Evolutionary conservation across 2,797 vertebrate species (phyloP).

Genomic region (Masticophis lateralis): DNA sequence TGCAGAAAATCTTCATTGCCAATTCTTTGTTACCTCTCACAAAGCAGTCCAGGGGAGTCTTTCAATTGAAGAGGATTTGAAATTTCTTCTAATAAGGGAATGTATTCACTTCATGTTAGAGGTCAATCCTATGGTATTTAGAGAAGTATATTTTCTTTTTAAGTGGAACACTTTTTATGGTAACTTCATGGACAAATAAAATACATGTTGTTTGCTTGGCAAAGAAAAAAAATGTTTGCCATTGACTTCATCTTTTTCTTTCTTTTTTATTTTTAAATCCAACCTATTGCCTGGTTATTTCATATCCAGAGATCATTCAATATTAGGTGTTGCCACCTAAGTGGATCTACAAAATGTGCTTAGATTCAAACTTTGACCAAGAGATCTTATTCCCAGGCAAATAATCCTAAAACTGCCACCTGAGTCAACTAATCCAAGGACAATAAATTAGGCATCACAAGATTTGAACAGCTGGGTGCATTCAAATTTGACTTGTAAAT

Average conservation of each 20-base stretch:
- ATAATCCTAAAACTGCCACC: background rate
- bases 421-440: background rate
- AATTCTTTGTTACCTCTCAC: conserved; percentile 4
- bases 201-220: background rate
- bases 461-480: background rate
- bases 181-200: background rate
- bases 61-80: background rate
- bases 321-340: background rate
- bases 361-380: background rate
- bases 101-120: conserved; percentile 10
- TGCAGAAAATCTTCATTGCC: conserved; percentile 22
- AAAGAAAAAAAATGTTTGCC: background rate
- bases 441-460: background rate
- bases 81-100: conserved; percentile 32
- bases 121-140: background rate
- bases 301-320: background rate
- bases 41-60: background rate
- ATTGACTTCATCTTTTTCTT: background rate
- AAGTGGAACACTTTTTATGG: background rate
- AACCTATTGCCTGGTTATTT: background rate
- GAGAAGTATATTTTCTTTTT: background rate
- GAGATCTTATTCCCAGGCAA: background rate
- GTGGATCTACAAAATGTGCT: background rate
- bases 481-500: background rate
- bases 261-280: background rate